phyloP scores from a whole-genome alignment of 1,140 invertebrate genomes.

The Archivesica marissinica region DNA sequence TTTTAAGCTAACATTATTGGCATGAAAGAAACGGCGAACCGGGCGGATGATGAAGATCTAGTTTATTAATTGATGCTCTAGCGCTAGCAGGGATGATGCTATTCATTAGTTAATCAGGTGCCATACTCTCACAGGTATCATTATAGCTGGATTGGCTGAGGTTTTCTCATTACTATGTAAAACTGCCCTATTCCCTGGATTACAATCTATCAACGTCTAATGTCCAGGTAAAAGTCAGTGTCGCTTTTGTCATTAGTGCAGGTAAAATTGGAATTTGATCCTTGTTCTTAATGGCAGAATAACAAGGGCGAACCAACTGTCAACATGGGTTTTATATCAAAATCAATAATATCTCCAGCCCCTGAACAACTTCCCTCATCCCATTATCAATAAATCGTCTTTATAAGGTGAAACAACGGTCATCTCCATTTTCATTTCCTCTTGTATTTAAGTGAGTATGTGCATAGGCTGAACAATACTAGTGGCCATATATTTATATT shows the following conservation, averaged over 20 bases:
- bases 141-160: no score
- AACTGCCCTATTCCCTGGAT: background rate
- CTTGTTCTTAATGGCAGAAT: slow-evolving; percentile 1
- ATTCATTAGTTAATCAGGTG: no score
- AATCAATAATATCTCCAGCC: slow-evolving; percentile 26
- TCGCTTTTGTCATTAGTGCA: background rate
- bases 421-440: background rate
- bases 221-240: background rate
- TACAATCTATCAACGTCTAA: background rate
- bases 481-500: no score
- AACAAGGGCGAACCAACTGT: slow-evolving; percentile 3
- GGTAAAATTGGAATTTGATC: slow-evolving; percentile 11
- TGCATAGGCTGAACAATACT: no score
- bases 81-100: no score
- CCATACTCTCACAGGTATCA: no score
- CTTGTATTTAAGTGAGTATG: no score
- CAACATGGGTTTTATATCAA: slow-evolving; percentile 8
- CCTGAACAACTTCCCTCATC: slow-evolving; percentile 27
- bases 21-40: no score
- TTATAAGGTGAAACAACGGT: slow-evolving; percentile 28
- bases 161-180: background rate
- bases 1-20: no score
- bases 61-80: no score
- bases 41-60: no score
- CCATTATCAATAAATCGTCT: background rate